Conservation (phyloP, 2,113 vertebrate species). For the Crotalus tigris region DNA sequence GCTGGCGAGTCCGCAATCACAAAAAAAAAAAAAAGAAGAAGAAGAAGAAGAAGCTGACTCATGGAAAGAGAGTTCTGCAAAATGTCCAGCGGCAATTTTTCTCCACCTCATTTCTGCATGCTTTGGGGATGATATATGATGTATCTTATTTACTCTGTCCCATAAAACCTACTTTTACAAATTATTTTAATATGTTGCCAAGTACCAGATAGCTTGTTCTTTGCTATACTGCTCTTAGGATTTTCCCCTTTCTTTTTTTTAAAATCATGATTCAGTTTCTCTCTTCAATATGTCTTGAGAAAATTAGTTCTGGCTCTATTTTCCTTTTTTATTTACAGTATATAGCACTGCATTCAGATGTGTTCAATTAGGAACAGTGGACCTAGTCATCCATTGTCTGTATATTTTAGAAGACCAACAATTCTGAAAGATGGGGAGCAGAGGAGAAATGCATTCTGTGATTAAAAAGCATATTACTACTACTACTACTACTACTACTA, state of each 20-base stretch:
- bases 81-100: slow-evolving; percentile 63
- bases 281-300: neutral
- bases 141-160: slow-evolving; percentile 74
- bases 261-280: fast-evolving
- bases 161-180: slow-evolving; percentile 69
- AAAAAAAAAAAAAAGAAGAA: neutral
- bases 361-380: neutral
- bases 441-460: neutral
- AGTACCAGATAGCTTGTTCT: slow-evolving; percentile 38
- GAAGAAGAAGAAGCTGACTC: slow-evolving; percentile 66
- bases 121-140: slow-evolving; percentile 74
- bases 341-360: neutral
- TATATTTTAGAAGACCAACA: neutral
- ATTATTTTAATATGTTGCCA: slow-evolving; percentile 66
- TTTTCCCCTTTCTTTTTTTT: neutral
- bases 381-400: neutral
- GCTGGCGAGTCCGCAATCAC: slow-evolving; percentile 54
- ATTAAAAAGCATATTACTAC: neutral
- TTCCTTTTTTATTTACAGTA: neutral
- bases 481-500: no score
- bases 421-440: neutral
- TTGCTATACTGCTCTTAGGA: neutral
- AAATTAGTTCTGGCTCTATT: neutral
- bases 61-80: slow-evolving; percentile 62
- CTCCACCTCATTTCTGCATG: slow-evolving; percentile 66